Evolutionary conservation across 2,888 invertebrate genomes (phyloP).

Genomic region (Tinea pellionella): DNA sequence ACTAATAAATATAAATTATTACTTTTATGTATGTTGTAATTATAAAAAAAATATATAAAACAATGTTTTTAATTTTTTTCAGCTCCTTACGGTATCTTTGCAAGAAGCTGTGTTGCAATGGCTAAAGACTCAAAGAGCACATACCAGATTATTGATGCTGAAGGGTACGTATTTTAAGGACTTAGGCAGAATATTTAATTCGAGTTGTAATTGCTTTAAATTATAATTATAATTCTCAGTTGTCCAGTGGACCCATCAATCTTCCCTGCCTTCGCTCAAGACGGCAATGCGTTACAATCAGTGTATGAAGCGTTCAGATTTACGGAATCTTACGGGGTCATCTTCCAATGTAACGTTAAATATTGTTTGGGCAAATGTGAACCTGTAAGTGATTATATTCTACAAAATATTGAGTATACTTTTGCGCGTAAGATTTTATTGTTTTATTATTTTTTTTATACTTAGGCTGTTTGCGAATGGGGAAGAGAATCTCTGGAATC

Average conservation of each 20-base stretch:
- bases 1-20: no score
- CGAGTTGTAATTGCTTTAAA: no score
- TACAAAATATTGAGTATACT: not conserved
- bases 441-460: not conserved
- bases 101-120: conserved; percentile 96
- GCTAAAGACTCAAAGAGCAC: conserved; percentile 96
- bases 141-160: conserved; percentile 95
- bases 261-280: conserved; percentile 92
- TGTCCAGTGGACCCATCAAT: conserved; percentile 94
- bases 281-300: conserved; percentile 90
- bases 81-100: conserved; percentile 97
- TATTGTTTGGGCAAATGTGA: conserved; percentile 96
- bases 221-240: conserved; percentile 38
- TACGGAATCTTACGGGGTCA: conserved; percentile 95
- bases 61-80: conserved; percentile 31
- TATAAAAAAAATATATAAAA: not conserved
- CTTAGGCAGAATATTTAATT: no score
- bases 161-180: conserved; percentile 72
- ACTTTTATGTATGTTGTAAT: no score
- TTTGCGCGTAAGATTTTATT: not conserved
- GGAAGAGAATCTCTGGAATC: conserved; percentile 91
- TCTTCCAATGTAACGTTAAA: conserved; percentile 97
- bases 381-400: conserved; percentile 72
- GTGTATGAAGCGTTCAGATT: conserved; percentile 95
- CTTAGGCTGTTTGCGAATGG: conserved; percentile 89